Evolutionary conservation across 2,888 invertebrate genomes (phyloP).

Genomic region (Tethea ocularis): DNA sequence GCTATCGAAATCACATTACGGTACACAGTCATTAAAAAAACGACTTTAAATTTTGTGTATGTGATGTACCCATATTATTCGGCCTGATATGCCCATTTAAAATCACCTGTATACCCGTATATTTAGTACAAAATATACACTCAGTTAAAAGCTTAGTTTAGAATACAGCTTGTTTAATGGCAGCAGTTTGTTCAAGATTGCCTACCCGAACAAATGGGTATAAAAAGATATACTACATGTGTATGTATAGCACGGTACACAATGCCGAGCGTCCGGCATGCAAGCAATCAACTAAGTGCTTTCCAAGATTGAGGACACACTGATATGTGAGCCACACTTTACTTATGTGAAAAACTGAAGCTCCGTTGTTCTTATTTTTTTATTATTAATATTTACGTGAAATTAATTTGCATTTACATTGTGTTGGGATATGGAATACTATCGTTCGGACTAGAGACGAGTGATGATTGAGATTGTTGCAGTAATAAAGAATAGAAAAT

Average conservation of each 20-base stretch:
- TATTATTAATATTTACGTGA: not conserved
- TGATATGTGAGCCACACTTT: conserved; percentile 11
- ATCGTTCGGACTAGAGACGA: conserved; percentile 4
- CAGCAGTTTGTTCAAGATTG: not conserved
- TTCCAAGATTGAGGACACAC: conserved; percentile 42
- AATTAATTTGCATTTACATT: not conserved
- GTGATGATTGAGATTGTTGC: not conserved
- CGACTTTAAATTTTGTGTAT: no score
- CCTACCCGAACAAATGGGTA: conserved; percentile 2
- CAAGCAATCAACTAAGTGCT: conserved; percentile 66
- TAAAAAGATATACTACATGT: conserved; percentile 2
- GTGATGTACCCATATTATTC: no score
- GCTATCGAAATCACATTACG: no score
- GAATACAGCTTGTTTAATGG: conserved; percentile 5
- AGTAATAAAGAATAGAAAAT: not conserved
- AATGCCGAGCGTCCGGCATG: conserved; percentile 38
- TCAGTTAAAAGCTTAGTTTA: not conserved
- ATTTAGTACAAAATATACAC: not conserved
- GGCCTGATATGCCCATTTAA: no score
- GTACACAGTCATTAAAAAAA: no score
- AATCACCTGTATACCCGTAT: no score
- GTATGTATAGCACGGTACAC: conserved; percentile 17
- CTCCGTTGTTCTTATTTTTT: not conserved
- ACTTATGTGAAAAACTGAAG: not conserved
- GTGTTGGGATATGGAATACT: not conserved